Base-by-base conservation (phyloP, 1,140 invertebrate species). In the Listronotus oregonensis region DNA sequence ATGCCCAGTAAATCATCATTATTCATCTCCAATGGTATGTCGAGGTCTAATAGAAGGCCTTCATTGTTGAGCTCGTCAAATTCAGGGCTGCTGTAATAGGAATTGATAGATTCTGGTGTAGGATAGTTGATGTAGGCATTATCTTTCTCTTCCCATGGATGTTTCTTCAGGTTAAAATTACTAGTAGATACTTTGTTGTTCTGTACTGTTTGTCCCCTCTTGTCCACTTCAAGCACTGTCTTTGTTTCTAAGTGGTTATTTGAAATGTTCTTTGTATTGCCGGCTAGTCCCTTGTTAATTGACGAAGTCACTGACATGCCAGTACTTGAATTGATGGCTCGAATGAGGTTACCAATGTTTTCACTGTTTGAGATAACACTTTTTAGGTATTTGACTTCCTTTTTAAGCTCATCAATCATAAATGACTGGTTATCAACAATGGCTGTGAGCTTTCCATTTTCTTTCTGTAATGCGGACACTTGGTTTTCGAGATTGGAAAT, bases 401-500 rank as follows among this genome's bases (percentile, higher is more conserved):
- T 75, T 18, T 72, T 79, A 9, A 86, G 69, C 37, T 81, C 79
- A 31, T 77, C 71, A 3, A 84, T 79, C 3, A 82, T 69, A 3
- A 74, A 73, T 0, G 73, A 68, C 64, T 85, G 83, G 11, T 80
- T 77, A 8, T 82, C 78, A 5, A 86, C 69, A 0, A 79, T 74
- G 47, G 74, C 77, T 0, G 73, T 66, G n/a, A 85, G 70, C 11
- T 80, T 81, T 58, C 78, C 79, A 59, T 85, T 85, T 7, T 84
- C 78, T 12, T 71, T 70, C 15, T 80, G 80, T 21, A 80, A 76
- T 21, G 75, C 66, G 0, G 73, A 61, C 0, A 85, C 63, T 64
- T 82, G 80, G n/a, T 75, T 80, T 67, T 86, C 84, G 4, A 86
- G 78, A 40, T 78, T 80, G 55, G 84, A 78, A 6, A 86, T 50